Conservation (phyloP, 2,888 invertebrate species). For the Arctia plantaginis region DNA sequence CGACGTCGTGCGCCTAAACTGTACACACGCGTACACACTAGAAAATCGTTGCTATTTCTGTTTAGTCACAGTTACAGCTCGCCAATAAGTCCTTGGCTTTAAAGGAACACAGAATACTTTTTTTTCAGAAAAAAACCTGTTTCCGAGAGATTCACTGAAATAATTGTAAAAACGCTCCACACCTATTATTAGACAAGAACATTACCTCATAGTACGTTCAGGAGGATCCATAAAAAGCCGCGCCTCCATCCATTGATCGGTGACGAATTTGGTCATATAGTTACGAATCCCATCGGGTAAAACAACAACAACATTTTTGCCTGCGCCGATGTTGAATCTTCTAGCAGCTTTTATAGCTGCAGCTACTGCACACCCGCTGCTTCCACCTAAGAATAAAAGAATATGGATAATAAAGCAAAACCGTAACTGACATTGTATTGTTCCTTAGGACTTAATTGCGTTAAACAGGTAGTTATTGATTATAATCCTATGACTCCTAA, state of each 20-base stretch:
- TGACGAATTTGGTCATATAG: constrained; percentile 97
- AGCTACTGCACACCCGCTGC: constrained; percentile 92
- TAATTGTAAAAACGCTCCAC: background rate
- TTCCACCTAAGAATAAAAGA: constrained; percentile 84
- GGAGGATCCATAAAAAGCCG: constrained; percentile 58
- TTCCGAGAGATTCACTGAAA: too few relatives aligned
- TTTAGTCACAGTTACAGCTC: too few relatives aligned
- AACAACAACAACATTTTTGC: constrained; percentile 90
- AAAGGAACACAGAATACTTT: too few relatives aligned
- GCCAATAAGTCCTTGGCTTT: too few relatives aligned
- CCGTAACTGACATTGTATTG: background rate
- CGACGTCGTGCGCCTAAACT: too few relatives aligned
- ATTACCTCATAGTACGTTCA: constrained; percentile 72
- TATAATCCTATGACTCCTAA: too few relatives aligned
- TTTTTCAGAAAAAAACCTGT: background rate
- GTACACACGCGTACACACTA: too few relatives aligned
- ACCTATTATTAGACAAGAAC: background rate
- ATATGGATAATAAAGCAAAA: background rate
- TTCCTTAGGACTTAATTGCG: background rate
- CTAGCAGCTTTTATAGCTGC: constrained; percentile 76
- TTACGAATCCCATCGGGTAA: constrained; percentile 97
- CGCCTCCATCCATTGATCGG: constrained; percentile 95
- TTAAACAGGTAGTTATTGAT: too few relatives aligned
- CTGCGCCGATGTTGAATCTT: constrained; percentile 89
- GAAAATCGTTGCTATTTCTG: too few relatives aligned